Percentiles rank a stretch among this genome's conserved stretches.
Evolutionary conservation across 2,797 vertebrate genomes (phyloP).

Genomic region (Myotis pilosus): DNA sequence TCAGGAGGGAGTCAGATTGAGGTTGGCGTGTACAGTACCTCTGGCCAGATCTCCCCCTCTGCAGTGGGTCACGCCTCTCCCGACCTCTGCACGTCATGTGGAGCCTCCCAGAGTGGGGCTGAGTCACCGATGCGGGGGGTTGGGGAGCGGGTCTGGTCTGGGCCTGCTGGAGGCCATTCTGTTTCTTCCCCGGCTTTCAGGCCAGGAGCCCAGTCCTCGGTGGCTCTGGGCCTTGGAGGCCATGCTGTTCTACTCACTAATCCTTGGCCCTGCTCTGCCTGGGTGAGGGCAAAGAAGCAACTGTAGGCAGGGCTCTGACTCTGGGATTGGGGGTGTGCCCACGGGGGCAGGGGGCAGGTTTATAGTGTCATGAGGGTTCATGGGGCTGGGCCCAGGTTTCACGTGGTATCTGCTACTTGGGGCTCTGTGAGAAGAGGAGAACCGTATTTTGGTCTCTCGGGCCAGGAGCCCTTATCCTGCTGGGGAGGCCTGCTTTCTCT

Average conservation of each 20-base stretch:
- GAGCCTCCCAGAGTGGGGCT: neutral
- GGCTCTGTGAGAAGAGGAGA: neutral
- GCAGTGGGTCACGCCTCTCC: neutral
- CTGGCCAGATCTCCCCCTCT: neutral
- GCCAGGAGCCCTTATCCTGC: neutral
- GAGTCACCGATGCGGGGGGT: slow-evolving; percentile 16
- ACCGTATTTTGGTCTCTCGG: neutral
- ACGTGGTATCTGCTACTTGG: neutral
- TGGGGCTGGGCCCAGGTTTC: neutral
- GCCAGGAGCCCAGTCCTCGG: neutral
- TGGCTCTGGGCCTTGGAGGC: neutral
- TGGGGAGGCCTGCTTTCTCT: neutral
- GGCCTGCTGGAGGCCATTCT: slow-evolving; percentile 19
- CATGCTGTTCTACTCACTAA: neutral
- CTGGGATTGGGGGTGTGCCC: neutral
- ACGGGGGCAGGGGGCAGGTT: neutral
- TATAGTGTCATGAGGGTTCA: neutral
- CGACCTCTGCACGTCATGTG: neutral
- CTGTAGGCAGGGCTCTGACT: neutral
- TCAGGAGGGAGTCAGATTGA: slow-evolving; percentile 64
- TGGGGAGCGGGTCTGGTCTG: neutral
- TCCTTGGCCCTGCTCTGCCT: neutral
- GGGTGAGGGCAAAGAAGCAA: neutral
- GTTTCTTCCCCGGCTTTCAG: neutral
- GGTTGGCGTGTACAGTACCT: neutral